Evolutionary conservation across 2,888 invertebrate genomes (phyloP).

Genomic region (Chymomyza procnemis): DNA sequence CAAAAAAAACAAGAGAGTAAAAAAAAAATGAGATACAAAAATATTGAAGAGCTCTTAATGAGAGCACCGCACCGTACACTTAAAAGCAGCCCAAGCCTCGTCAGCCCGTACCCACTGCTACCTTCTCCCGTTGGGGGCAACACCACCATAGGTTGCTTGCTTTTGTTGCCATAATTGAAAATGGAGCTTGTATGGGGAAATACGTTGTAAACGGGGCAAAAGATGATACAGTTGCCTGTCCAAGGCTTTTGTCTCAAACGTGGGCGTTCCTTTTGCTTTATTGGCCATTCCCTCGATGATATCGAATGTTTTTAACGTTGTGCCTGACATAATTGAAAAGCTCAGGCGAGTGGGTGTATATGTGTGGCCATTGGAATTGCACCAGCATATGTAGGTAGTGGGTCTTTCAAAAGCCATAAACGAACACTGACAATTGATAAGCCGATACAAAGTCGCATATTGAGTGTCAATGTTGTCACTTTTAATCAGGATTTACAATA

Average conservation of each 20-base stretch:
- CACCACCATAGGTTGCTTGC: constrained; percentile 41
- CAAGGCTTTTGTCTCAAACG: constrained; percentile 22
- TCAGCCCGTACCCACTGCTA: background rate
- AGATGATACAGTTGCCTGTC: constrained; percentile 11
- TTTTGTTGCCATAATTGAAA: constrained; percentile 61
- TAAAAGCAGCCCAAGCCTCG: constrained; percentile 11
- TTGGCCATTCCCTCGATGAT: background rate
- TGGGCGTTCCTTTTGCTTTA: background rate
- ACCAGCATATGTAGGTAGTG: background rate
- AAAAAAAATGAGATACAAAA: constrained; percentile 13
- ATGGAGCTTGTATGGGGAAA: constrained; percentile 51
- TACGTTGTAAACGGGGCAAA: background rate
- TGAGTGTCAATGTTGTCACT: no score
- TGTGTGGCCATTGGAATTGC: background rate
- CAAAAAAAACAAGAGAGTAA: constrained; percentile 8
- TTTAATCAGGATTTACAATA: no score
- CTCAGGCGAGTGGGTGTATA: background rate
- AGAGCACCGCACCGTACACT: constrained; percentile 20
- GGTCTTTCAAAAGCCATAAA: background rate
- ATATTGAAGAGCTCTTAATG: constrained; percentile 59
- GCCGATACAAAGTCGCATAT: no score
- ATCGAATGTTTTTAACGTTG: background rate
- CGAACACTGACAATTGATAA: no score
- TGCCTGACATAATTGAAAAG: background rate
- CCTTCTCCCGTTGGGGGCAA: constrained; percentile 12